Evolutionary conservation across 2,113 vertebrate genomes (phyloP).

Genomic region (Hydrochoerus hydrochaeris): DNA sequence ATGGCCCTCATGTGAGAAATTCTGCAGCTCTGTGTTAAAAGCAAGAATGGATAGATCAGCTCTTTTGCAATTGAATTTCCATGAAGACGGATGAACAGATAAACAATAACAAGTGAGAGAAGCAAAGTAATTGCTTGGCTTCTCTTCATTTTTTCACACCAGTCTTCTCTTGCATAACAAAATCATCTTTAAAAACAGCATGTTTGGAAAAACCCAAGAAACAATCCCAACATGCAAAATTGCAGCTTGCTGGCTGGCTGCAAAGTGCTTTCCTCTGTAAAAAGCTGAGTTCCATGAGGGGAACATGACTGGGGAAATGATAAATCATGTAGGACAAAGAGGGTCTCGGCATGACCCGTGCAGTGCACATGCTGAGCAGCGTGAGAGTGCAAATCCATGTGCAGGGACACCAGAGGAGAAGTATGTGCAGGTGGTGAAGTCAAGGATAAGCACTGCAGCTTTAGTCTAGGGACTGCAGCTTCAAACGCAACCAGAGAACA

Average conservation of each 20-base stretch:
- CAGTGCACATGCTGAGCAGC: fast-evolving
- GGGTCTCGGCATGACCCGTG: not conserved
- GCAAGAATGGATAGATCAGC: not conserved
- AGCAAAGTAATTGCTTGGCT: not conserved
- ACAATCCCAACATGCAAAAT: not conserved
- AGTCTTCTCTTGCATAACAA: constrained; percentile 43
- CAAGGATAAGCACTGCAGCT: not conserved
- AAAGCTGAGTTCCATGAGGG: not conserved
- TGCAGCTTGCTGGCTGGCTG: constrained; percentile 17
- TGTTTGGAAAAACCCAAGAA: constrained; percentile 9
- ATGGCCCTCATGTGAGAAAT: not conserved
- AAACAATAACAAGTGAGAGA: constrained; percentile 16
- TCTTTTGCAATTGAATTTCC: constrained; percentile 67
- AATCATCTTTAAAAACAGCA: constrained; percentile 64
- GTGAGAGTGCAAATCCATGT: not conserved
- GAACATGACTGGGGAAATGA: not conserved
- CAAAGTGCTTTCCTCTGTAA: not conserved
- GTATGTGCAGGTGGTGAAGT: fast-evolving
- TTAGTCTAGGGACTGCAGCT: not conserved
- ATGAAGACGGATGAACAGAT: constrained; percentile 61
- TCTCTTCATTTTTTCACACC: constrained; percentile 39
- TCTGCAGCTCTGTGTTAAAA: constrained; percentile 38
- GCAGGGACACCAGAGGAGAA: not conserved
- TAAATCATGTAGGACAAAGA: not conserved
- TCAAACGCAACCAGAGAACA: not conserved